These are phyloP conservation scores for Epinephelus lanceolatus DNA, from an alignment of 2,113 vertebrate species.

Conservation along the genomic window DNA sequence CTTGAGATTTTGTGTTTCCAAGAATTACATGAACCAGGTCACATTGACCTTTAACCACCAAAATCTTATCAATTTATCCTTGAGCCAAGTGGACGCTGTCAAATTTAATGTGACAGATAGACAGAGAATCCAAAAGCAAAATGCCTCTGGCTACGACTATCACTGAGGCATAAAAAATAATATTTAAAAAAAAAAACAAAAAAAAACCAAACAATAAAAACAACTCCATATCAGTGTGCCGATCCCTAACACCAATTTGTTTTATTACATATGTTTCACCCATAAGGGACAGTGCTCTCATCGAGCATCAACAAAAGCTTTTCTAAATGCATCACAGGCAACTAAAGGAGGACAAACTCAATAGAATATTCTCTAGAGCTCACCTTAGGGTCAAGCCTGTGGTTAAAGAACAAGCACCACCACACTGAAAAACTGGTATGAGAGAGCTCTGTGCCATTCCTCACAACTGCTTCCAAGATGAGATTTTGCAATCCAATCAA, in stretches of 20 bases:
- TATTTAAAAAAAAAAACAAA: too few species aligned
- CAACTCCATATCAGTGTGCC: neutral
- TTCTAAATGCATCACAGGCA: slow-evolving; percentile 20
- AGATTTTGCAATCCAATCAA: slow-evolving; percentile 42
- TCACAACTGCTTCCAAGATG: slow-evolving; percentile 20
- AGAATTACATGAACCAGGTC: too few species aligned
- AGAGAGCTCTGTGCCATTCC: neutral
- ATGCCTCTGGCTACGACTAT: too few species aligned
- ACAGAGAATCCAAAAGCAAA: too few species aligned
- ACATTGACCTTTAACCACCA: too few species aligned
- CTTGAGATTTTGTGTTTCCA: too few species aligned
- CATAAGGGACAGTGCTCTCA: neutral
- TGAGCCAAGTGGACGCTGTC: too few species aligned
- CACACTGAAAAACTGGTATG: slow-evolving; percentile 41
- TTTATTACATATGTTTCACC: neutral
- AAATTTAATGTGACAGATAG: too few species aligned
- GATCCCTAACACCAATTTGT: neutral
- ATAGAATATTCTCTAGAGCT: slow-evolving; percentile 22
- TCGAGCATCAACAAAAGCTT: slow-evolving; percentile 3
- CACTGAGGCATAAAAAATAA: too few species aligned
- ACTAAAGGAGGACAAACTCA: slow-evolving; percentile 14
- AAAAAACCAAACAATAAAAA: neutral
- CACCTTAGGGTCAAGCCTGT: slow-evolving; percentile 33
- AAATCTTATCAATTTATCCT: too few species aligned
- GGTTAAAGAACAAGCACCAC: slow-evolving; percentile 32